A percentile compares a stretch with the other conserved stretches of the same genome.
Conservation (phyloP, 2,888 invertebrate genomes). For the Diogma glabrata region DNA sequence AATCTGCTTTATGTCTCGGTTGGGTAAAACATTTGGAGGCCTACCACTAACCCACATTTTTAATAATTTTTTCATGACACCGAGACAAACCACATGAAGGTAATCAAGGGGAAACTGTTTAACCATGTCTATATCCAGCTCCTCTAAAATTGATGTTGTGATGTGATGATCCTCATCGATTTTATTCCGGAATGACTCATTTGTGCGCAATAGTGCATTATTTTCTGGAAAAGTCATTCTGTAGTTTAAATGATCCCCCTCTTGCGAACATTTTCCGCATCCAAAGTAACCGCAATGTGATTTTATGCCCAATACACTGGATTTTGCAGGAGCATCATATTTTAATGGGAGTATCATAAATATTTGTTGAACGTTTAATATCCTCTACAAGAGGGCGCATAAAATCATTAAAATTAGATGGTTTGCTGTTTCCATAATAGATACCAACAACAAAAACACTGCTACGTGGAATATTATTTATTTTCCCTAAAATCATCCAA, state of each 20-base stretch:
- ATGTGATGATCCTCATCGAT: slow-evolving; percentile 18
- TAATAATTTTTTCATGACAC: no score
- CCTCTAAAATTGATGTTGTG: slow-evolving; percentile 14
- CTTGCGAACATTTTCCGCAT: slow-evolving; percentile 13
- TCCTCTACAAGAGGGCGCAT: background rate
- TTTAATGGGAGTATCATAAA: background rate
- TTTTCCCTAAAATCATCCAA: no score
- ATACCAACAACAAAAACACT: no score
- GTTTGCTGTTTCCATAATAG: background rate
- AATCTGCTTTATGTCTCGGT: background rate
- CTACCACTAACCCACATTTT: no score
- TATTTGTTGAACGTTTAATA: background rate
- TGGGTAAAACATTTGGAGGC: no score
- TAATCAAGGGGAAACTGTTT: background rate
- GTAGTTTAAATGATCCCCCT: slow-evolving; percentile 15
- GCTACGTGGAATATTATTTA: no score
- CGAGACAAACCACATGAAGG: no score
- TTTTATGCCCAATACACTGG: slow-evolving; percentile 13
- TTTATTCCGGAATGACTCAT: slow-evolving; percentile 13
- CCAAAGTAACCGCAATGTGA: slow-evolving; percentile 14
- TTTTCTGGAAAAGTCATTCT: slow-evolving; percentile 14
- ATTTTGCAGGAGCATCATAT: slow-evolving; percentile 12
- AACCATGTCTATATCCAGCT: background rate
- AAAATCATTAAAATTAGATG: background rate
- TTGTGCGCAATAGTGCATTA: slow-evolving; percentile 3